These are phyloP conservation scores for Geotrypetes seraphini DNA, from an alignment of 2,797 vertebrate genomes.

Conservation along the genomic window DNA sequence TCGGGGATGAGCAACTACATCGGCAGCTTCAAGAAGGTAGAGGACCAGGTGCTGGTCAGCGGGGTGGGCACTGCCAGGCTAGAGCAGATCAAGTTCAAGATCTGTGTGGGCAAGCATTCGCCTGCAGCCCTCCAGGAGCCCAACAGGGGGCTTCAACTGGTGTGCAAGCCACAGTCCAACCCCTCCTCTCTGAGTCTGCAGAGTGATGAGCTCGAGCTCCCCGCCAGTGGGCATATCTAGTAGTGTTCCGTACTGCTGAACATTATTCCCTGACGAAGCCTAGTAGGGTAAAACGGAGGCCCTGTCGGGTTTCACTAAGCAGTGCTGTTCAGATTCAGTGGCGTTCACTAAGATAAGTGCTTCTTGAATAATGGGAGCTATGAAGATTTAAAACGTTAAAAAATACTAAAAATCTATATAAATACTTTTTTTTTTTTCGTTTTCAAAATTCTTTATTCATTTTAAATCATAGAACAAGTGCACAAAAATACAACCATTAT, in stretches of 20 bases:
- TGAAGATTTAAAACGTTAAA: too few species aligned
- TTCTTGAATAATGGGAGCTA: constrained; percentile 83
- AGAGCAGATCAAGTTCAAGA: constrained; percentile 85
- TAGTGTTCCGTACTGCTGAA: constrained; percentile 68
- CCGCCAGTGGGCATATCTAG: constrained; percentile 73
- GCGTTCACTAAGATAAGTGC: too few species aligned
- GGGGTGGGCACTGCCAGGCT: constrained; percentile 85
- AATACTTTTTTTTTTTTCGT: too few species aligned
- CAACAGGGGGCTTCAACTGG: constrained; percentile 36
- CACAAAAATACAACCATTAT: too few species aligned
- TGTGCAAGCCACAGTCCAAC: constrained; percentile 75
- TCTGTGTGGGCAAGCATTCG: constrained; percentile 84
- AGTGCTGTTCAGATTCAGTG: constrained; percentile 87
- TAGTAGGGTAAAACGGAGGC: constrained; percentile 64
- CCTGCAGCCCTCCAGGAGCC: constrained; percentile 71
- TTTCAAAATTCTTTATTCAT: too few species aligned
- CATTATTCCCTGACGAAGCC: too few species aligned
- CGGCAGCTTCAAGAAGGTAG: constrained; percentile 86
- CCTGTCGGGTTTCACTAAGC: constrained; percentile 72
- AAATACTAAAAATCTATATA: too few species aligned
- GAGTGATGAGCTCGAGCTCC: constrained; percentile 79
- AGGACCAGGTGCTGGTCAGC: constrained; percentile 88
- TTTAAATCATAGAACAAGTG: too few species aligned
- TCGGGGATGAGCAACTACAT: constrained; percentile 93
- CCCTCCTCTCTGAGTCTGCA: constrained; percentile 73